A percentile compares a stretch with the other conserved stretches of the same genome.
Conservation (phyloP, 2,888 invertebrate species). For the Scaptodrosophila latifasciaeformis region DNA sequence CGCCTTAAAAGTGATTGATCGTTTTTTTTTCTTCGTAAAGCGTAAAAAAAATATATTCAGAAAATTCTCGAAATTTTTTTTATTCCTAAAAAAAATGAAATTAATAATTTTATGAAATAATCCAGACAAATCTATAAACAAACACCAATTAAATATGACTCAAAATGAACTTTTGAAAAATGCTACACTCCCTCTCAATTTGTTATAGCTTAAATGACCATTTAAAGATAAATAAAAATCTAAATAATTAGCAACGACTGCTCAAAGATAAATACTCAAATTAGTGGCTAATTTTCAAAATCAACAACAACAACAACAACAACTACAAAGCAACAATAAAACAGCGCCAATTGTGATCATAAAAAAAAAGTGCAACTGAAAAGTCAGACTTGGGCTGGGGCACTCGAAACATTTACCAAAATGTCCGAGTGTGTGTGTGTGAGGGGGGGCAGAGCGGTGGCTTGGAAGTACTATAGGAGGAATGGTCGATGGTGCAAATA, state of each 20-base stretch:
- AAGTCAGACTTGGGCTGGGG: neutral
- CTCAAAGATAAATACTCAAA: slow-evolving; percentile 65
- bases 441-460: neutral
- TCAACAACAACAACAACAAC: slow-evolving; percentile 21
- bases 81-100: no score
- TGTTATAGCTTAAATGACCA: slow-evolving; percentile 17
- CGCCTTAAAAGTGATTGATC: no score
- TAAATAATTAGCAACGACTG: slow-evolving; percentile 58
- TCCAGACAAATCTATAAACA: no score
- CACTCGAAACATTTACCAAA: slow-evolving; percentile 34
- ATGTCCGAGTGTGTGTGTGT: no score
- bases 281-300: slow-evolving; percentile 60
- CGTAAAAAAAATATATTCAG: no score
- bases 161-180: slow-evolving; percentile 4
- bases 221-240: slow-evolving; percentile 52
- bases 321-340: neutral
- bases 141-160: no score
- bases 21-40: no score
- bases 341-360: slow-evolving; percentile 5
- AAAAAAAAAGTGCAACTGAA: slow-evolving; percentile 27
- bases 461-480: neutral
- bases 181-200: no score
- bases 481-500: slow-evolving; percentile 43
- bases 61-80: no score
- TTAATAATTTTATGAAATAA: no score